Conservation (phyloP, 2,888 invertebrate species). For the Aspidiotus rigidus region DNA sequence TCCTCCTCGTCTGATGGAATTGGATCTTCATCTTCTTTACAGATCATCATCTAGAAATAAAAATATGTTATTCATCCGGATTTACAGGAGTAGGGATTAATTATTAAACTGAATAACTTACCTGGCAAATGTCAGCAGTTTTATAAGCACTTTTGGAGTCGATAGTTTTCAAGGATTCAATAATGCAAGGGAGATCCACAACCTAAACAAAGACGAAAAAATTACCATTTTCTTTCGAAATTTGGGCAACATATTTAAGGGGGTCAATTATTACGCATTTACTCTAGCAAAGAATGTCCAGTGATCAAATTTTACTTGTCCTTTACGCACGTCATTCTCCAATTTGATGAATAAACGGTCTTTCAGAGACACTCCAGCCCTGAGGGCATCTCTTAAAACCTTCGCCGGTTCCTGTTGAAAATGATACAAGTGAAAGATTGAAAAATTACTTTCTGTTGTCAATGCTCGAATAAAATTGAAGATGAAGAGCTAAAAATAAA, state of each 20-base stretch:
- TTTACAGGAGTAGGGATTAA: background rate
- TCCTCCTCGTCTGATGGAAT: slow-evolving; percentile 66
- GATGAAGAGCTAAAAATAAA: background rate
- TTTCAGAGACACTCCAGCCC: slow-evolving; percentile 64
- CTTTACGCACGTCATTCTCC: slow-evolving; percentile 79
- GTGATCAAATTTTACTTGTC: slow-evolving; percentile 79
- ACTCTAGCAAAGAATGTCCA: slow-evolving; percentile 76
- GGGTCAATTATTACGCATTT: slow-evolving; percentile 24
- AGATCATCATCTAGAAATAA: slow-evolving; percentile 58
- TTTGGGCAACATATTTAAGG: background rate
- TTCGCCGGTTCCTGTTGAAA: slow-evolving; percentile 61
- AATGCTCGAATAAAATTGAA: background rate
- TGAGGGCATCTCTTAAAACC: slow-evolving; percentile 62
- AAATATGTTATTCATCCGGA: background rate
- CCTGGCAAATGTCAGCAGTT: slow-evolving; percentile 91
- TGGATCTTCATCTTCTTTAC: slow-evolving; percentile 78
- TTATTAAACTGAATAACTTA: slow-evolving; percentile 40
- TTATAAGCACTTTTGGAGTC: slow-evolving; percentile 96
- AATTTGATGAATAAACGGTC: slow-evolving; percentile 76
- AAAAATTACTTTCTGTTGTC: background rate
- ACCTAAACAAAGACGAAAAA: slow-evolving; percentile 47
- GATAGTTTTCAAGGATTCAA: slow-evolving; percentile 90
- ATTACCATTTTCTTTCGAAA: background rate
- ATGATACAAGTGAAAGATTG: slow-evolving; percentile 9
- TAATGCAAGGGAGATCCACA: slow-evolving; percentile 81